These are phyloP conservation scores for Leucoraja erinaceus DNA, from an alignment of 2,113 vertebrate species.

Conservation along the genomic window DNA sequence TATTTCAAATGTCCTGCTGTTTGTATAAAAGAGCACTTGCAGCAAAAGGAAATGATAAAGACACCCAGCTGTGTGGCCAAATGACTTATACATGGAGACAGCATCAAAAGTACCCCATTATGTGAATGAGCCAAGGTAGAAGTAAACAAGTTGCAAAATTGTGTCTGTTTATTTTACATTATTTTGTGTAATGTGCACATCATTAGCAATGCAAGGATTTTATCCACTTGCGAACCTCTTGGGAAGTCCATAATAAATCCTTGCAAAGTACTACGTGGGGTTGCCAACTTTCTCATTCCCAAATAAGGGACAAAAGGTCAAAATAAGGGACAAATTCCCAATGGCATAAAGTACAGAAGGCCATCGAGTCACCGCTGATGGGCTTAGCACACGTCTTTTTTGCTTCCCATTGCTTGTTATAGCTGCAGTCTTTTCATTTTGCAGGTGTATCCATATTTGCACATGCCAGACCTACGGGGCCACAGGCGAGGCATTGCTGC, in stretches of 20 bases:
- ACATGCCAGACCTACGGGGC: too few species aligned
- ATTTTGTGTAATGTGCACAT: not conserved
- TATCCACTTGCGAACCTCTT: not conserved
- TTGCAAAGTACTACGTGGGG: not conserved
- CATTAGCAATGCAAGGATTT: not conserved
- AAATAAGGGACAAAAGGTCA: too few species aligned
- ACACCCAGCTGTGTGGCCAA: not conserved
- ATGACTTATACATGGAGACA: not conserved
- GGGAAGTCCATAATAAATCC: not conserved
- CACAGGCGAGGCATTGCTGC: too few species aligned
- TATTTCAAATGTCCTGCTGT: not conserved
- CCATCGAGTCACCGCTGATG: too few species aligned
- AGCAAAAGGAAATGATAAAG: not conserved
- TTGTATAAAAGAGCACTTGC: not conserved
- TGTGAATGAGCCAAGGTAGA: not conserved
- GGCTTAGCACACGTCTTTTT: too few species aligned
- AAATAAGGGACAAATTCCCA: too few species aligned
- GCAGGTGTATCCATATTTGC: too few species aligned
- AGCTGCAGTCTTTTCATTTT: too few species aligned
- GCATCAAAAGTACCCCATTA: not conserved
- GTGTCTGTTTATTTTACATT: not conserved
- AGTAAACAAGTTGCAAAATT: not conserved
- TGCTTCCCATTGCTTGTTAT: too few species aligned
- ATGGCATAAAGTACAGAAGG: too few species aligned
- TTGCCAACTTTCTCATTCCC: too few species aligned